phyloP scores from a whole-genome alignment of 2,888 invertebrate genomes.

The Chirona hameri region DNA sequence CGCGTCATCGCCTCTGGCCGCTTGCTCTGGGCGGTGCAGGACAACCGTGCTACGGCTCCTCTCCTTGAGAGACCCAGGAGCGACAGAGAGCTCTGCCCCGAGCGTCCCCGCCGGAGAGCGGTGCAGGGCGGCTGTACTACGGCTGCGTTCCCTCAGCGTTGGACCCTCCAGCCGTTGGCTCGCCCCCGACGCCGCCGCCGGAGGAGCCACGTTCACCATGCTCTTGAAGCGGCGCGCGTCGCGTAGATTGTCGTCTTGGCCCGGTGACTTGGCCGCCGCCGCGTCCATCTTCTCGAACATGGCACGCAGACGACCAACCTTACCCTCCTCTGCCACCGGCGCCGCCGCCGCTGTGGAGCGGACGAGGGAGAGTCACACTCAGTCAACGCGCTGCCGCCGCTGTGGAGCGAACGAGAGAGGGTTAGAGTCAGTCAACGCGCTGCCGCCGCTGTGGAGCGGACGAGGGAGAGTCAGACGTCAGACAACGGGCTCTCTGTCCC shows the following conservation, averaged over 20 bases:
- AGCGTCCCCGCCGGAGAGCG: too few relatives aligned
- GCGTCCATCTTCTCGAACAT: slow-evolving; percentile 4
- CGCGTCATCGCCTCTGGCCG: too few relatives aligned
- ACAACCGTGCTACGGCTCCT: too few relatives aligned
- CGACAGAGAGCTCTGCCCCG: background rate
- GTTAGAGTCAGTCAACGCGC: too few relatives aligned
- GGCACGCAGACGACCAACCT: background rate
- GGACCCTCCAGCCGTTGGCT: too few relatives aligned
- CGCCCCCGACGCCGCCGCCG: background rate
- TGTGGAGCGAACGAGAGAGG: too few relatives aligned
- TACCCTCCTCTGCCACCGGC: background rate
- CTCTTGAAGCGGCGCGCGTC: slow-evolving; percentile 5
- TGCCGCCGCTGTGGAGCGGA: background rate
- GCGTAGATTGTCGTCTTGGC: background rate
- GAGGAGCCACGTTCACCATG: background rate
- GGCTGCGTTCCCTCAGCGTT: too few relatives aligned
- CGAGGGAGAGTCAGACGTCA: background rate
- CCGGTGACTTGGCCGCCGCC: background rate
- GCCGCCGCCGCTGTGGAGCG: background rate
- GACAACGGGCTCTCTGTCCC: too few relatives aligned
- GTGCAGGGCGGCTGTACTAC: too few relatives aligned
- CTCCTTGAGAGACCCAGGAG: background rate
- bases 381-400: too few relatives aligned
- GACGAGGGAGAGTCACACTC: background rate
- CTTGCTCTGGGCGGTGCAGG: too few relatives aligned